Conservation (phyloP, 2,113 vertebrate genomes). For the Syrrhaptes paradoxus region DNA sequence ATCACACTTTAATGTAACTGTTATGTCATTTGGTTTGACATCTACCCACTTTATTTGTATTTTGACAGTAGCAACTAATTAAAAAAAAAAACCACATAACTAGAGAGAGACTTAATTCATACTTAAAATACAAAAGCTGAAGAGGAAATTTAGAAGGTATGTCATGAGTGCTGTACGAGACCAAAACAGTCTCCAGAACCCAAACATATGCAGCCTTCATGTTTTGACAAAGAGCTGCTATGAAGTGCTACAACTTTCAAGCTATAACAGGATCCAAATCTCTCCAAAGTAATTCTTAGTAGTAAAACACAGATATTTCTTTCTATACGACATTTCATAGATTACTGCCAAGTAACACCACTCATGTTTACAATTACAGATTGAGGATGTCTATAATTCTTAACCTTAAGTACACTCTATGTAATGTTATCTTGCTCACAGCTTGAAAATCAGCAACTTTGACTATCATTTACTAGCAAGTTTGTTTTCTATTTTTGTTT, state of each 20-base stretch:
- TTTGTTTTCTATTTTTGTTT: neutral
- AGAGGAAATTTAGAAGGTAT: neutral
- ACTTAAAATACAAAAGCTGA: neutral
- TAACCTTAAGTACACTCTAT: neutral
- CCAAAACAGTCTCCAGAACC: neutral
- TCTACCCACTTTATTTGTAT: constrained; percentile 66
- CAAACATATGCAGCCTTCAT: neutral
- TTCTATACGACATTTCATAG: neutral
- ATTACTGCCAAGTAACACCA: neutral
- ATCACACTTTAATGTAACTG: constrained; percentile 72
- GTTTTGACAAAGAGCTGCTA: neutral
- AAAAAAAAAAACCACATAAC: constrained; percentile 13
- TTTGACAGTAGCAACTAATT: constrained; percentile 50
- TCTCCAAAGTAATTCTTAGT: neutral
- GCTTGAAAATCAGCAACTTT: neutral
- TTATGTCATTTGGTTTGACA: constrained; percentile 67
- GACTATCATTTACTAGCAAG: neutral
- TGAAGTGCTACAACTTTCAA: neutral
- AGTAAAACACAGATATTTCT: neutral
- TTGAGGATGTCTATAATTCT: neutral
- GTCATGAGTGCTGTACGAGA: neutral
- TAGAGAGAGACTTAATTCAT: neutral
- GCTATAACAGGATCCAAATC: neutral
- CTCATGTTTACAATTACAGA: neutral
- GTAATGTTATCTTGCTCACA: neutral